Conservation (phyloP, 2,888 invertebrate species). For the Elegia similella region DNA sequence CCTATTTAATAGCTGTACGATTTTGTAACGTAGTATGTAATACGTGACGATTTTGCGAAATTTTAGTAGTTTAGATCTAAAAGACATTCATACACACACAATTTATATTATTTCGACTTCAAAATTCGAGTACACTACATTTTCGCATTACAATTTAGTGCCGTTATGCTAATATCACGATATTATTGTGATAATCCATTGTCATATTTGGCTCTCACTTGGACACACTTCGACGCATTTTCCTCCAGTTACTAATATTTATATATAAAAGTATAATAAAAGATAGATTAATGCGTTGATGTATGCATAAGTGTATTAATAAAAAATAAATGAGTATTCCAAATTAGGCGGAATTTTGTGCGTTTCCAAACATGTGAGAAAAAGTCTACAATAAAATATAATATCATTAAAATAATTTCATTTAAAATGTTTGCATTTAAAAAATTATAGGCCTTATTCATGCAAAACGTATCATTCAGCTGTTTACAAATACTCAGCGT, state of each 20-base stretch:
- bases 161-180: not conserved
- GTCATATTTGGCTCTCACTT: not conserved
- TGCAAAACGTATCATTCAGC: not conserved
- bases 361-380: not conserved
- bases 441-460: not conserved
- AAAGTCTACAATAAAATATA: not conserved
- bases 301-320: not conserved
- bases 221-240: not conserved
- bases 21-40: too few relatives aligned
- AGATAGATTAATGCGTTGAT: not conserved
- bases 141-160: not conserved
- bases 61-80: too few relatives aligned
- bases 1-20: too few relatives aligned
- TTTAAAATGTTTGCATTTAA: not conserved
- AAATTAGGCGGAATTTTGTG: conserved; percentile 10
- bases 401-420: not conserved
- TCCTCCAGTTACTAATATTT: not conserved
- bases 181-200: not conserved
- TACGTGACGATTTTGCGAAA: too few relatives aligned
- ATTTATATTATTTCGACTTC: too few relatives aligned
- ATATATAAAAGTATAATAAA: not conserved
- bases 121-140: too few relatives aligned
- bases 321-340: not conserved
- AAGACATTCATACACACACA: too few relatives aligned
- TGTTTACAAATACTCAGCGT: not conserved